Base-by-base conservation (phyloP, 1,140 invertebrate genomes). In the Heliconius nattereri region DNA sequence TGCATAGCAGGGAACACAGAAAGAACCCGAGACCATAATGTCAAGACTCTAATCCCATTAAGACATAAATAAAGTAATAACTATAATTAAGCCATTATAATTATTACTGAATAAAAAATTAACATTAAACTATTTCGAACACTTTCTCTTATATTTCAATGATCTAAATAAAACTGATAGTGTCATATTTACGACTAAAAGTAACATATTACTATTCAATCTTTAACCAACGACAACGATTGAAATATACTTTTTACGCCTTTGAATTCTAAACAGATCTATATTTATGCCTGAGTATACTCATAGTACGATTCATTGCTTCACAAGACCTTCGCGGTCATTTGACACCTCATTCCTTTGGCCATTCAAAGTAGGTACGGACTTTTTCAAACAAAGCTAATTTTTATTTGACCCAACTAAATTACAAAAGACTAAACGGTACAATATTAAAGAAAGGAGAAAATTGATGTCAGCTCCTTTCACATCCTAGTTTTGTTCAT, bases 391-490 rank as follows among this genome's bases (percentile, higher is more conserved):
- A 76, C 75, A 80, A 80, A 76, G 71, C 75, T 23, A 57, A 70
- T 74, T 81, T 81, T 78, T 32, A 45, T 75, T 78, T 75, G 40
- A 78, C 54, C 37, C n/a, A 74, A 78, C 40, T 57, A 77, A 71
- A 81, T 81, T 71, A 81, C 76, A 81, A 81, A 81, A 78, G 76
- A 77, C 29, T 70, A 45, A 81, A 75, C 80, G 76, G 76, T 57
- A 66, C 57, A 13, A 13, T 74, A 75, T 75, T 75, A 32, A 77
- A 72, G 78, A 76, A 78, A 80, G 77, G 74, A 74, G 70, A 71
- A 81, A 81, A 81, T 79, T 73, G 71, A 78, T 81, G 79, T 81
- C 79, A 81, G 74, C 57, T 81, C 57, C 75, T 81, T 81, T 81
- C 40, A 81, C 76, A 66, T 37, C 71, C 71, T 60, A 73, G 57